A percentile compares a stretch with the other conserved stretches of the same genome.
Conservation (phyloP, 2,113 vertebrate genomes). For the Brachyistius frenatus region DNA sequence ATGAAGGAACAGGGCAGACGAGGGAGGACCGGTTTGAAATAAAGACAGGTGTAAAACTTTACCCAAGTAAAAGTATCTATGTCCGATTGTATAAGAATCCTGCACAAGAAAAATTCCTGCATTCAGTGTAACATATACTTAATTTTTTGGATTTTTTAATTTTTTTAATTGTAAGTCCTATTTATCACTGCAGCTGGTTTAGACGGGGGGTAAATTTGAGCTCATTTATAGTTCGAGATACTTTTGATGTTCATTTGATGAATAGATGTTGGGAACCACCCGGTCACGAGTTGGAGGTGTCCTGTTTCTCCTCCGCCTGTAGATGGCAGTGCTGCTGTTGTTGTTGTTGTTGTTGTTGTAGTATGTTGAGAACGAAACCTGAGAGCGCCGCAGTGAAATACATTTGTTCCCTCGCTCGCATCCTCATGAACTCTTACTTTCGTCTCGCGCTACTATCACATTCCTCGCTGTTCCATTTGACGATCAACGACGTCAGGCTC, state of each 20-base stretch:
- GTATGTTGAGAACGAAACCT: not conserved
- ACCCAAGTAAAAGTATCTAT: no score
- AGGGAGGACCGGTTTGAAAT: not conserved
- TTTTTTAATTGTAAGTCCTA: no score
- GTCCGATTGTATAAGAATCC: no score
- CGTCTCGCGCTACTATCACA: not conserved
- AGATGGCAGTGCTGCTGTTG: constrained; percentile 61
- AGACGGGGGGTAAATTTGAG: no score
- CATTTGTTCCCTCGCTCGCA: constrained; percentile 14
- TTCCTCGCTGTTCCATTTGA: constrained; percentile 27
- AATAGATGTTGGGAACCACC: no score
- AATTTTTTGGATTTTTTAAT: no score
- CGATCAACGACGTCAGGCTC: constrained; percentile 16
- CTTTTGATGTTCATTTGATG: no score
- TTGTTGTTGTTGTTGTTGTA: not conserved
- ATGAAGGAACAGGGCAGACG: not conserved
- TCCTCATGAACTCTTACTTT: constrained; percentile 24
- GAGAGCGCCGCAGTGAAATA: not conserved
- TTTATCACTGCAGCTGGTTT: no score
- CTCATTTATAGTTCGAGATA: no score
- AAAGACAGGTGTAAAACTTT: no score
- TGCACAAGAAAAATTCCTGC: no score
- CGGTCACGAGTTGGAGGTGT: not conserved
- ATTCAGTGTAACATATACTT: no score
- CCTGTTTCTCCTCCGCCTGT: constrained; percentile 37